Base-by-base conservation (phyloP, 2,797 vertebrate genomes). In the Sternotherus odoratus region DNA sequence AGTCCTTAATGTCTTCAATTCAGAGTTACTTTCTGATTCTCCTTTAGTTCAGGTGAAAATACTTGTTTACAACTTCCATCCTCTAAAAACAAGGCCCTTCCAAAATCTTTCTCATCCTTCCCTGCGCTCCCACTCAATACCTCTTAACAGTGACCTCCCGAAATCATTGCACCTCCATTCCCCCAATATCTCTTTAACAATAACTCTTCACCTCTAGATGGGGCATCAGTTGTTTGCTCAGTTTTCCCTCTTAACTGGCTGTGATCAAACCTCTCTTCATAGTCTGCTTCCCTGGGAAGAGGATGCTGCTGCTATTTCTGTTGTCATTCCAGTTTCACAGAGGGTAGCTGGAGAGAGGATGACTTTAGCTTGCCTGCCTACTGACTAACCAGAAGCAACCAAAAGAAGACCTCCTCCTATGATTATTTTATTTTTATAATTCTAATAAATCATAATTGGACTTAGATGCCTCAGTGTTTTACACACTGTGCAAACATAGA, bases 361-460 rank as follows among this genome's bases (percentile, higher is more conserved):
- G n/a, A 49, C 46, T 85, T 74, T 93, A 83, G 87, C 85, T 87
- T 39, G 66, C 26, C 28, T 95, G 92, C 94, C 93, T 94, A 82
- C 85, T 93, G 78, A 82, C 90, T 95, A 95, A 95, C 87, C 91
- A 95, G 94, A 87, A 94, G 75, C 92, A 96, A 94, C 96, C 94
- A 94, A 86, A 95, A 21, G 39, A 30, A 57, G 83, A 54, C 82
- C 87, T 82, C 95, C 86, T 89, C 95, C 90, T 81, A 83, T 91
- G 10, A n/a, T 66, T 36, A 21, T 21, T 69, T 69, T 39, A 36
- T 69, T 21, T 6, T 13, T 36, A 66, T 66, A 23, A 53, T 53
- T n/a, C 63, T 63, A n/a, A 63, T 33, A 63, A 63, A 63, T 56
- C 11, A 28, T 63, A 66, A 36, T 94, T 94, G 87, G 8, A 83